phyloP scores from a whole-genome alignment of 2,113 vertebrate genomes.

The Sporophila hypoxantha region DNA sequence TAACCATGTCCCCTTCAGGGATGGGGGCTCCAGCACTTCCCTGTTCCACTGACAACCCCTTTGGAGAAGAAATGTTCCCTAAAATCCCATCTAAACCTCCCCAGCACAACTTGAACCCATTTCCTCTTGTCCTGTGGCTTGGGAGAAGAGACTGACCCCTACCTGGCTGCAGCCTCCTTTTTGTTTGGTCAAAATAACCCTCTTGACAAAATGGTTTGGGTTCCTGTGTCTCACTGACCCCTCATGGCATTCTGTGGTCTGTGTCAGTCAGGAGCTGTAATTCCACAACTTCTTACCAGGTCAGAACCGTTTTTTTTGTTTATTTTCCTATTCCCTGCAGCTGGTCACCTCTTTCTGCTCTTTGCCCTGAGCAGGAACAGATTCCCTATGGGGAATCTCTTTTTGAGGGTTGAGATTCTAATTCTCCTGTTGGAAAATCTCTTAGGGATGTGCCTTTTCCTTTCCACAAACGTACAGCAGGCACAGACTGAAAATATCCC shows the following conservation, averaged over 20 bases:
- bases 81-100: neutral
- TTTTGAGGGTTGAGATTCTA: neutral
- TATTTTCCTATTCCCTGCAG: neutral
- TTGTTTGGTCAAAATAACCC: neutral
- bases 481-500: neutral
- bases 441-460: neutral
- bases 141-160: neutral
- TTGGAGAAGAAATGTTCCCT: neutral
- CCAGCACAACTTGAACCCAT: neutral
- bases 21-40: neutral
- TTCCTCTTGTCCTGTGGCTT: neutral
- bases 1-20: neutral
- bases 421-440: neutral
- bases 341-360: neutral
- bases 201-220: neutral
- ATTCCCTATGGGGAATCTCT: neutral
- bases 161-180: neutral
- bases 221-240: neutral
- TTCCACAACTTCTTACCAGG: rapidly evolving
- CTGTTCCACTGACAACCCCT: neutral
- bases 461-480: neutral
- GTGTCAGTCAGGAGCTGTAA: neutral
- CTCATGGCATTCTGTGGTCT: neutral
- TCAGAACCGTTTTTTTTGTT: neutral
- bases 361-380: neutral